These are phyloP conservation scores for Sterna hirundo DNA, from an alignment of 2,113 vertebrate genomes.

Conservation along the genomic window DNA sequence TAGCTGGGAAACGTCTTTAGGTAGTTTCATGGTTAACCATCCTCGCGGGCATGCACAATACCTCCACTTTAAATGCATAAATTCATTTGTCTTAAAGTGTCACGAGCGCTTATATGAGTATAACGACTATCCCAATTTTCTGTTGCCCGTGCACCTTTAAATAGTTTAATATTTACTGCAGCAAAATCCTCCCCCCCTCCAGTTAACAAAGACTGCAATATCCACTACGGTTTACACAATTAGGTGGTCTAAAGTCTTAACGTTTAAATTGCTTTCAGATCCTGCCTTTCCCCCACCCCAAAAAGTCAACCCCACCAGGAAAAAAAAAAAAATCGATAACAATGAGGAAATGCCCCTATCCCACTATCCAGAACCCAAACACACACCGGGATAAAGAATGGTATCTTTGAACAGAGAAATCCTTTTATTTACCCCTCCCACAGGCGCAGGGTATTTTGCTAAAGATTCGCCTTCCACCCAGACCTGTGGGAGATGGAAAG, in stretches of 20 bases:
- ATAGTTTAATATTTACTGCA: background rate
- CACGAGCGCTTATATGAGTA: background rate
- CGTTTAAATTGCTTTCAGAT: background rate
- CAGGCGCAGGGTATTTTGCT: background rate
- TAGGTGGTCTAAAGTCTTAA: background rate
- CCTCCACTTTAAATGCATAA: background rate
- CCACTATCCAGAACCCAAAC: background rate
- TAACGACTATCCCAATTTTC: background rate
- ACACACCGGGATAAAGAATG: background rate
- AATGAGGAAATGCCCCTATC: background rate
- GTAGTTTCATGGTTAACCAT: background rate
- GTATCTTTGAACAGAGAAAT: background rate
- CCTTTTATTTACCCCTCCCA: background rate
- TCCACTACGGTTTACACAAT: background rate
- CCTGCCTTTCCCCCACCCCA: background rate
- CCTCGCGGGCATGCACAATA: accelerated
- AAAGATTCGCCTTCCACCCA: background rate
- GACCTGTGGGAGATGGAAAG: background rate
- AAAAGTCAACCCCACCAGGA: background rate
- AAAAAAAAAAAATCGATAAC: background rate
- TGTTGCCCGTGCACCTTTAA: background rate
- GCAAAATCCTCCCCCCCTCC: background rate
- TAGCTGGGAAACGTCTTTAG: background rate
- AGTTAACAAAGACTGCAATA: background rate
- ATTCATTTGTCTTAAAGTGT: background rate